A percentile compares a stretch with the other conserved stretches of the same genome.
Evolutionary conservation across 2,113 vertebrate species (phyloP).

Genomic region (Nycticryphes semicollaris): DNA sequence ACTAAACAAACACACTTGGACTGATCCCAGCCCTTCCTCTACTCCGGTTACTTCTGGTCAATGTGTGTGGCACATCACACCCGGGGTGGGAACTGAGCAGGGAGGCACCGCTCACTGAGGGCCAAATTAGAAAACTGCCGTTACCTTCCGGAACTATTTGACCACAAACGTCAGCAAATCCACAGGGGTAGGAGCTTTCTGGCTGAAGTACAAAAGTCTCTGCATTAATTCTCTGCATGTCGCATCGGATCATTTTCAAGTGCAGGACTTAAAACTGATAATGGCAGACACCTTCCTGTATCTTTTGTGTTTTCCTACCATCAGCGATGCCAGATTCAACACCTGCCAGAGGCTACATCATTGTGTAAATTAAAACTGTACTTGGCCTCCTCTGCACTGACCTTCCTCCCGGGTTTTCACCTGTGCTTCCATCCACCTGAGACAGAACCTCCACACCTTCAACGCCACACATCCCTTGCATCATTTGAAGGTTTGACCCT

Average conservation of each 20-base stretch:
- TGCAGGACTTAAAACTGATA: not conserved
- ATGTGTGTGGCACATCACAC: accelerated
- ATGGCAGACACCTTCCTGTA: not conserved
- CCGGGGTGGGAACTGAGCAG: not conserved
- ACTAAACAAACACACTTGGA: not conserved
- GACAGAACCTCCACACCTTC: not conserved
- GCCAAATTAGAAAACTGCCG: conserved; percentile 18
- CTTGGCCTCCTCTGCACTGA: not conserved
- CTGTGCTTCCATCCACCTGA: not conserved
- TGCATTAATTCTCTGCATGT: not conserved
- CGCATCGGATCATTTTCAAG: not conserved
- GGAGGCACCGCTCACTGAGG: not conserved
- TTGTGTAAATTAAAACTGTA: conserved; percentile 13
- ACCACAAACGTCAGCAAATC: not conserved
- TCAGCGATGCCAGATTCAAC: not conserved
- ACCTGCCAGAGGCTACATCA: not conserved
- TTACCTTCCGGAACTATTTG: not conserved
- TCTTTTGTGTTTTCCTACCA: not conserved
- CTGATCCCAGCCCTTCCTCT: not conserved
- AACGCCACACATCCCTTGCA: not conserved
- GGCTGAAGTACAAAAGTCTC: not conserved
- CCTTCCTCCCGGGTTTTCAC: not conserved
- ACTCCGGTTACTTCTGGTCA: not conserved
- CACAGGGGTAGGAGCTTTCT: not conserved
- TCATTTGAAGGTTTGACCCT: not conserved